phyloP scores from a whole-genome alignment of 2,888 invertebrate genomes.

The Hylaea fasciaria region DNA sequence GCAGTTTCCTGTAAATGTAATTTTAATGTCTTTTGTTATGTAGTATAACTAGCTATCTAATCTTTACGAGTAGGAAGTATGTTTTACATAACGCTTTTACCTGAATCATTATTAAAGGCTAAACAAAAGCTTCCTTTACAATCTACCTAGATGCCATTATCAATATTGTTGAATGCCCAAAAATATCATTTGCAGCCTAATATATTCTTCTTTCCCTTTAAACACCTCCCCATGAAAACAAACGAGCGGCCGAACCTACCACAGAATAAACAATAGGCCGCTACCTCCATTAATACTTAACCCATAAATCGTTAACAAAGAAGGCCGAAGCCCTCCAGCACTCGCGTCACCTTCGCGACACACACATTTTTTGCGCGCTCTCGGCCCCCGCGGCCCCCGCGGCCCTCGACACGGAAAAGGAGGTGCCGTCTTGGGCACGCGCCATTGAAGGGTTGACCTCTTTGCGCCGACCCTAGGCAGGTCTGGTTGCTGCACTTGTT shows the following conservation, averaged over 20 bases:
- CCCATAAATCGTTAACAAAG: conserved; percentile 43
- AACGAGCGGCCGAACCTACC: conserved; percentile 23
- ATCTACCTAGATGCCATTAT: too few relatives aligned
- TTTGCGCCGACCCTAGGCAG: conserved; percentile 31
- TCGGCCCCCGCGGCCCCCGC: conserved; percentile 55
- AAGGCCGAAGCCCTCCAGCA: conserved; percentile 31
- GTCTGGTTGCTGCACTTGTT: conserved; percentile 8
- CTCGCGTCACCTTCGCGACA: conserved; percentile 61
- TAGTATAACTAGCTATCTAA: too few relatives aligned
- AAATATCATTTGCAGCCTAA: conserved; percentile 11
- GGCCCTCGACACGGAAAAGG: conserved; percentile 76
- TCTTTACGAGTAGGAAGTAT: too few relatives aligned
- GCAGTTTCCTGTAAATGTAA: too few relatives aligned
- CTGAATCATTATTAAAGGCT: too few relatives aligned
- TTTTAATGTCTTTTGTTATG: too few relatives aligned
- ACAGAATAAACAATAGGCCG: too few relatives aligned
- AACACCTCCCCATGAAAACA: conserved; percentile 23
- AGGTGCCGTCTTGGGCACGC: conserved; percentile 72
- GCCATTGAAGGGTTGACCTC: conserved; percentile 75
- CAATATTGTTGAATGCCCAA: background rate
- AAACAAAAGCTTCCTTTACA: too few relatives aligned
- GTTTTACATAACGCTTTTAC: too few relatives aligned
- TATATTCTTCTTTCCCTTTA: background rate
- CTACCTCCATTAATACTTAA: conserved; percentile 36
- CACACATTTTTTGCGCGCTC: conserved; percentile 79